A percentile compares a stretch with the other conserved stretches of the same genome.
phyloP scores from a whole-genome alignment of 2,113 vertebrate species.

The Butorides virescens region DNA sequence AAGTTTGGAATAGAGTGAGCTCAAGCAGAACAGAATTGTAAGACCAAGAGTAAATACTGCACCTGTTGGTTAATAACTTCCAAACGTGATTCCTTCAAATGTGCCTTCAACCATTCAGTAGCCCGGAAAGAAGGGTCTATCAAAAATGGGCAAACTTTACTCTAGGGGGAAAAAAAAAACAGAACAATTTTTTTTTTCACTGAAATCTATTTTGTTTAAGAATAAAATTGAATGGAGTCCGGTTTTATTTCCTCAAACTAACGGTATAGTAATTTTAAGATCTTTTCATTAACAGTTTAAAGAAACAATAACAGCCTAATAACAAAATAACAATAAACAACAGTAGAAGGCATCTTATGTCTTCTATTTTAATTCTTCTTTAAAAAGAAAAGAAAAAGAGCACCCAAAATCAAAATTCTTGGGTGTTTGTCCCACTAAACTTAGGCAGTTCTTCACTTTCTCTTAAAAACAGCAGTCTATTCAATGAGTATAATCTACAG shows the following conservation, averaged over 20 bases:
- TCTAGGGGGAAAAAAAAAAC: slow-evolving; percentile 67
- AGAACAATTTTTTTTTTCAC: background rate
- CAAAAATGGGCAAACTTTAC: slow-evolving; percentile 91
- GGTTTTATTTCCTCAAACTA: background rate
- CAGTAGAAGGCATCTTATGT: background rate
- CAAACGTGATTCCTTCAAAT: slow-evolving; percentile 87
- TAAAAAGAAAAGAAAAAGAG: background rate
- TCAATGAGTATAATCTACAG: background rate
- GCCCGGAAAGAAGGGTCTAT: slow-evolving; percentile 94
- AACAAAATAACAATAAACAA: background rate
- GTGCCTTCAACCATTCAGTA: slow-evolving; percentile 91
- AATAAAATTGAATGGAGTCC: background rate
- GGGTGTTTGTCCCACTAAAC: background rate
- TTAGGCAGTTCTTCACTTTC: background rate
- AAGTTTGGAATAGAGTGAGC: background rate
- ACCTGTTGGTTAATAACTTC: slow-evolving; percentile 98
- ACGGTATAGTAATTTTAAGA: background rate
- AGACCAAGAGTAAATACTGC: background rate
- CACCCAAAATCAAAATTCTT: background rate
- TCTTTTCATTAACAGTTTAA: background rate
- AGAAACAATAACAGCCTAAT: background rate
- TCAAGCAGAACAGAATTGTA: background rate
- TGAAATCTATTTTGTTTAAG: background rate
- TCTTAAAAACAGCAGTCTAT: background rate
- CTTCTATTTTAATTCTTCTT: background rate